Conservation (phyloP, 2,888 invertebrate species). For the Rhagonycha lutea region DNA sequence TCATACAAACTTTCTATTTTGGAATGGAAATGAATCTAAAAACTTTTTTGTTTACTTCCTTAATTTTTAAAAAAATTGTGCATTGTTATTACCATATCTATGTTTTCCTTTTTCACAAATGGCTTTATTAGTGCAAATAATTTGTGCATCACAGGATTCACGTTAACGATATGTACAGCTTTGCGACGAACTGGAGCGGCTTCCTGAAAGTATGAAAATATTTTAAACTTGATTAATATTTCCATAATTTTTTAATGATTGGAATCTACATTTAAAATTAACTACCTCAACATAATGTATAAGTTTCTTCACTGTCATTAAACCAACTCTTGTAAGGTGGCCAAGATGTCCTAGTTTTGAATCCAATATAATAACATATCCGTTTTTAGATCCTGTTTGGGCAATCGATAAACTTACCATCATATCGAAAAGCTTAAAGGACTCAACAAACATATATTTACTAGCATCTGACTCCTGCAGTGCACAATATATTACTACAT, state of each 20-base stretch:
- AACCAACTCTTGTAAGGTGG: slow-evolving; percentile 65
- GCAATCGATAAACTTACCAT: slow-evolving; percentile 62
- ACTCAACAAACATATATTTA: slow-evolving; percentile 59
- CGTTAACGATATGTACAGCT: slow-evolving; percentile 72
- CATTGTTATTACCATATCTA: slow-evolving; percentile 32
- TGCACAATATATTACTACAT: slow-evolving; percentile 59
- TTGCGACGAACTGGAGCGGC: slow-evolving; percentile 66
- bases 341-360: slow-evolving; percentile 62
- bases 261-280: no score
- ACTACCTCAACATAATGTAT: slow-evolving; percentile 66
- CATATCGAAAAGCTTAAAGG: slow-evolving; percentile 59
- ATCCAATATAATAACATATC: slow-evolving; percentile 66
- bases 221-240: not conserved
- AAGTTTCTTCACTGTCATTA: slow-evolving; percentile 67
- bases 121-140: slow-evolving; percentile 70
- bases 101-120: slow-evolving; percentile 71
- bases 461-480: slow-evolving; percentile 61
- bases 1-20: slow-evolving; percentile 37
- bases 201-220: slow-evolving; percentile 25
- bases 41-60: not conserved
- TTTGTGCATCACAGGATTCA: slow-evolving; percentile 71
- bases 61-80: no score
- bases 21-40: not conserved
- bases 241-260: not conserved
- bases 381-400: slow-evolving; percentile 56